Evolutionary conservation across 53 echinoderm and acorn worm genomes (phyloP).

Genomic region (Pentamera pediparva): DNA sequence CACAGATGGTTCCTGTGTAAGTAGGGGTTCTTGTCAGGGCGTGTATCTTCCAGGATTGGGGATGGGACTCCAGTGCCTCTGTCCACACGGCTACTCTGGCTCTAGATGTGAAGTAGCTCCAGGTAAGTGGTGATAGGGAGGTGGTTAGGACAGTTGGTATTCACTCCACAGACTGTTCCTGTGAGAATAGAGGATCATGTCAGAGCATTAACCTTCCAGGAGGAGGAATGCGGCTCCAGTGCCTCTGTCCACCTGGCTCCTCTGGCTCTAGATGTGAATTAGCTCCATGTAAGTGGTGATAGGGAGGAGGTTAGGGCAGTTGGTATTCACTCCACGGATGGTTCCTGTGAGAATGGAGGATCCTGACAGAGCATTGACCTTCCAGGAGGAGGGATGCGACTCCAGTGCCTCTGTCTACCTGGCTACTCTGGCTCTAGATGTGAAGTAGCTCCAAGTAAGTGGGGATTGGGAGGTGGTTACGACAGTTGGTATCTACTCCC

Average conservation of each 20-base stretch:
- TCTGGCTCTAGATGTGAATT: constrained; percentile 36
- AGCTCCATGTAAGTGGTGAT: too few species aligned
- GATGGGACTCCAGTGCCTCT: constrained; percentile 26
- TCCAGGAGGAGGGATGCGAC: too few species aligned
- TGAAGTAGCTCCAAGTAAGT: constrained; percentile 31
- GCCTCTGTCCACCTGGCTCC: constrained; percentile 34
- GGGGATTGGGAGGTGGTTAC: too few species aligned
- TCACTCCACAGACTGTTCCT: constrained; percentile 3
- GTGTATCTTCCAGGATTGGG: neutral
- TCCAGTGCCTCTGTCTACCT: constrained; percentile 26
- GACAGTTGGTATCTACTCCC: too few species aligned
- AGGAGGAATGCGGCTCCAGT: constrained; percentile 15
- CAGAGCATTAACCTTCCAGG: neutral
- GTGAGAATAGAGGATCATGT: constrained; percentile 11
- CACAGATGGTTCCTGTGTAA: constrained; percentile 15
- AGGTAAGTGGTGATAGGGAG: too few species aligned
- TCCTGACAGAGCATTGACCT: too few species aligned
- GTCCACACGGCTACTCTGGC: constrained; percentile 35
- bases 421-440: constrained; percentile 37
- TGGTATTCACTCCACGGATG: too few species aligned
- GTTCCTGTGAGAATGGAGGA: too few species aligned
- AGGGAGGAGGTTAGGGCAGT: too few species aligned
- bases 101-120: constrained; percentile 31
- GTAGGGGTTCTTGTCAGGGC: neutral
- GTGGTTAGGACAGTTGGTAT: too few species aligned